Evolutionary conservation across 2,888 invertebrate species (phyloP).

Genomic region (Rutpela maculata): DNA sequence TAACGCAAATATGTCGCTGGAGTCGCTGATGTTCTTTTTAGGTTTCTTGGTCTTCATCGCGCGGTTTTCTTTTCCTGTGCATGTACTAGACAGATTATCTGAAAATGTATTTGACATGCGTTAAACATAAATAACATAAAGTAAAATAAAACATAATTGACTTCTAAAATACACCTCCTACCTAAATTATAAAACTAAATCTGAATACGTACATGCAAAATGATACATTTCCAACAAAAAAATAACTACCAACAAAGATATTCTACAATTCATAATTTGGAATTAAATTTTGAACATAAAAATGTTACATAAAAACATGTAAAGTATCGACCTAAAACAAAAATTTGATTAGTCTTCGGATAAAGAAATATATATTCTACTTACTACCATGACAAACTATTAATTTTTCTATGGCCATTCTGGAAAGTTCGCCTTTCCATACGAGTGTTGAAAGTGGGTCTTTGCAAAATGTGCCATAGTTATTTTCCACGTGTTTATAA

Average conservation of each 20-base stretch:
- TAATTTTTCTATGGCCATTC: too few species aligned
- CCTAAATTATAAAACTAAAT: neutral
- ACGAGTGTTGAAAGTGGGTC: too few species aligned
- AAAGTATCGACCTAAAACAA: too few species aligned
- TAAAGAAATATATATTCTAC: too few species aligned
- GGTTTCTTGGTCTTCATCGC: slow-evolving; percentile 48
- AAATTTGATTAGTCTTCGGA: too few species aligned
- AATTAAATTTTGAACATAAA: too few species aligned
- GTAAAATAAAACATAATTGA: neutral
- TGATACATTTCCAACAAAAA: neutral
- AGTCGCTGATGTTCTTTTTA: slow-evolving; percentile 19
- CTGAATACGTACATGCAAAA: neutral
- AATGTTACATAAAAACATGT: too few species aligned
- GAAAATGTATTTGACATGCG: slow-evolving; percentile 21
- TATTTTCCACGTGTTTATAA: too few species aligned
- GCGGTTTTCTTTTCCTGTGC: slow-evolving; percentile 56
- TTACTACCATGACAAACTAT: too few species aligned
- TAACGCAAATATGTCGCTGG: slow-evolving; percentile 47
- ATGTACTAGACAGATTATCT: neutral
- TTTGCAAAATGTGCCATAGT: too few species aligned
- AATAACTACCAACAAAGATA: neutral
- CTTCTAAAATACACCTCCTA: neutral
- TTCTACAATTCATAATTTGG: too few species aligned
- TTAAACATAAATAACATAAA: slow-evolving; percentile 4
- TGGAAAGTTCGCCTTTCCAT: too few species aligned